phyloP scores from a whole-genome alignment of 2,113 vertebrate species.

The Notechis scutatus region DNA sequence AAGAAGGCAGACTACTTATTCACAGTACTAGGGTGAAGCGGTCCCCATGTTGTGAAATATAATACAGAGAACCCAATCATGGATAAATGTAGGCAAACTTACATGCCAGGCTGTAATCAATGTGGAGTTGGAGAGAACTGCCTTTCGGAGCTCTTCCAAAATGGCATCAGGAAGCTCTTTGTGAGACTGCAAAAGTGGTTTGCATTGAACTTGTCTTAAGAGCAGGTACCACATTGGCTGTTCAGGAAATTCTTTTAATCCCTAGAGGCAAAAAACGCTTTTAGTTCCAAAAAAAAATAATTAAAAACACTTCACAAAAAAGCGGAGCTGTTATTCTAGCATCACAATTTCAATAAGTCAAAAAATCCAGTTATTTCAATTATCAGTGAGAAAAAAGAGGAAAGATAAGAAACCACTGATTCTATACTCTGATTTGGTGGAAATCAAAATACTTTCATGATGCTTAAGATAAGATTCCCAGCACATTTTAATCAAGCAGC shows the following conservation, averaged over 20 bases:
- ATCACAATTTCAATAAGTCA: background rate
- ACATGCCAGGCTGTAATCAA: conserved; percentile 91
- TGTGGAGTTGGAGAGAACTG: conserved; percentile 80
- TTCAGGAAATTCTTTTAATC: conserved; percentile 79
- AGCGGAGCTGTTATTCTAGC: background rate
- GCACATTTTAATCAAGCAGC: background rate
- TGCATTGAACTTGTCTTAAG: conserved; percentile 88
- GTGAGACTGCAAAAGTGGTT: conserved; percentile 74
- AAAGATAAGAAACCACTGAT: background rate
- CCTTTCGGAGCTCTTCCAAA: conserved; percentile 82
- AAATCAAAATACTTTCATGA: background rate
- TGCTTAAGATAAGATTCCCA: background rate
- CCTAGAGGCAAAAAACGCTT: conserved; percentile 65
- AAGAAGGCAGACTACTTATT: background rate
- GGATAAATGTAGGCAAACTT: conserved; percentile 43
- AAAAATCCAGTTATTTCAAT: background rate
- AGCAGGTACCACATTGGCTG: conserved; percentile 80
- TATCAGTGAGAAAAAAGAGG: background rate
- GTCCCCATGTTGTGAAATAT: background rate
- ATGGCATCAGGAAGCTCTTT: conserved; percentile 76
- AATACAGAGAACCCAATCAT: background rate
- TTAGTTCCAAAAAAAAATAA: background rate
- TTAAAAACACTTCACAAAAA: background rate
- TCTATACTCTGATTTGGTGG: background rate
- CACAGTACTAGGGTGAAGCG: background rate